A percentile compares a stretch with the other conserved stretches of the same genome.
Evolutionary conservation across 2,797 vertebrate species (phyloP).

Genomic region (Tolypeutes matacus): DNA sequence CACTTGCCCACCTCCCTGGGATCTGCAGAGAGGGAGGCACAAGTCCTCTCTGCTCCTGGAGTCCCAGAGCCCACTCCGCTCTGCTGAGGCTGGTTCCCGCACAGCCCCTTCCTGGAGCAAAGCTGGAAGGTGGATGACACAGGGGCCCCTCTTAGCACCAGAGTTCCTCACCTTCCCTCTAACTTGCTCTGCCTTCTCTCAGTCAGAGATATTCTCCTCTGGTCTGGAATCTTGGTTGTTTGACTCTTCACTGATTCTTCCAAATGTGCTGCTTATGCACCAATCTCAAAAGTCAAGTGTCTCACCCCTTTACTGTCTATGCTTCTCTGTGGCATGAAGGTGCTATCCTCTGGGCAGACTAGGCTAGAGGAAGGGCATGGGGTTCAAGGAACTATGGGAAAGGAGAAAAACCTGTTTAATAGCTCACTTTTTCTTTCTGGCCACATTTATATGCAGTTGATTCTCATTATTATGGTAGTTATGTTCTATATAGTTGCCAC

Average conservation of each 20-base stretch:
- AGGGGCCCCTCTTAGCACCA: not conserved
- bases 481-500: no score
- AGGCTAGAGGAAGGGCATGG: no score
- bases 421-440: not conserved
- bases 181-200: not conserved
- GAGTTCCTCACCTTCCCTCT: no score
- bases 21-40: not conserved
- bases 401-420: not conserved
- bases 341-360: not conserved
- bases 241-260: not conserved
- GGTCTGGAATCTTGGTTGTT: not conserved
- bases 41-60: not conserved
- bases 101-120: not conserved
- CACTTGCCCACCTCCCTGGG: not conserved
- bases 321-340: fast-evolving
- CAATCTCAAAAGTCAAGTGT: not conserved
- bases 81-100: not conserved
- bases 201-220: not conserved
- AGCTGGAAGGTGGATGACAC: not conserved
- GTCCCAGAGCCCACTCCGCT: no score
- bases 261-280: not conserved
- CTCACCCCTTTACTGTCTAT: not conserved
- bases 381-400: not conserved
- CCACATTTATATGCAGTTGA: not conserved
- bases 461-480: no score